Conservation (phyloP, 2,888 invertebrate species). For the Hermaeophaga mercurialis region DNA sequence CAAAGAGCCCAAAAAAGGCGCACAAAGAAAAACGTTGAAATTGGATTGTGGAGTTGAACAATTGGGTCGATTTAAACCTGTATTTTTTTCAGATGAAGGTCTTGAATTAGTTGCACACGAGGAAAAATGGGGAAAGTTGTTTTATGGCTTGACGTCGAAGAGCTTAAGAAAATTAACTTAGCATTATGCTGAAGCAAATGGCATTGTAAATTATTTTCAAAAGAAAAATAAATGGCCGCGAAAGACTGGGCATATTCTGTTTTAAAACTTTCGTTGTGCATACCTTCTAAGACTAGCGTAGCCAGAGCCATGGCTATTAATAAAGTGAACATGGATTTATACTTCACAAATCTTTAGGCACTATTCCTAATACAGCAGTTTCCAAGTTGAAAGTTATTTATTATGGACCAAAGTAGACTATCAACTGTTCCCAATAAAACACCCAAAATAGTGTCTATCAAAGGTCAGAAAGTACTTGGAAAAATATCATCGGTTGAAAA, state of each 20-base stretch:
- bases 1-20: not conserved
- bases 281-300: not conserved
- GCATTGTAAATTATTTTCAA: not conserved
- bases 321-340: not conserved
- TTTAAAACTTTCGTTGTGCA: not conserved
- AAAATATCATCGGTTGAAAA: constrained; percentile 5
- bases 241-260: not conserved
- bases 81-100: not conserved
- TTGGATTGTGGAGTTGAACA: not conserved
- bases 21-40: not conserved
- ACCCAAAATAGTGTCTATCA: constrained; percentile 3
- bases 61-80: not conserved
- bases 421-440: constrained; percentile 7
- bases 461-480: constrained; percentile 6
- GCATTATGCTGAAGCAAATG: not conserved
- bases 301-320: not conserved
- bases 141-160: not conserved
- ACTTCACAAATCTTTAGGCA: not conserved
- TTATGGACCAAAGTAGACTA: not conserved
- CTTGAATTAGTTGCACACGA: not conserved
- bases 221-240: not conserved
- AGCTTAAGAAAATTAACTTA: not conserved
- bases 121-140: not conserved
- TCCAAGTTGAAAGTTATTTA: not conserved
- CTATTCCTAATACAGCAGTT: not conserved